These are phyloP conservation scores for Anser cygnoides DNA, from an alignment of 2,113 vertebrate genomes.

Conservation along the genomic window DNA sequence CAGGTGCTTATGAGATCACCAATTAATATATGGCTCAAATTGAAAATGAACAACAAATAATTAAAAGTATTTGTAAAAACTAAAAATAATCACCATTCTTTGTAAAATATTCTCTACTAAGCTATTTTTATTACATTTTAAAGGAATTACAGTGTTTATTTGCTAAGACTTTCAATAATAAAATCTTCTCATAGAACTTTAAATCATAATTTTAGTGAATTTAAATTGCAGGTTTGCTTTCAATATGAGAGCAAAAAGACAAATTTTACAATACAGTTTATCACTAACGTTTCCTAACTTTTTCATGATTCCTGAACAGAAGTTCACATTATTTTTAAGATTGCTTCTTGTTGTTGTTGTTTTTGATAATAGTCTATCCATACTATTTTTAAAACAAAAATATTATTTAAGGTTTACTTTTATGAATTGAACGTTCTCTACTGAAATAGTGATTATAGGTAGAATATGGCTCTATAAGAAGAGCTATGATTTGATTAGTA, in stretches of 20 bases:
- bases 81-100: not conserved
- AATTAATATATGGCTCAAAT: not conserved
- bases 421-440: not conserved
- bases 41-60: not conserved
- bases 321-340: not conserved
- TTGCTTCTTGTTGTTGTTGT: not conserved
- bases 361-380: not conserved
- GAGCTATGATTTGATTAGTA: not conserved
- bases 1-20: not conserved
- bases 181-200: not conserved
- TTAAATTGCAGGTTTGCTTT: not conserved
- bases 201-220: not conserved
- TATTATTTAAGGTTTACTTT: not conserved
- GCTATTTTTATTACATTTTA: not conserved
- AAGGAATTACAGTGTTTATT: not conserved
- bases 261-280: not conserved
- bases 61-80: not conserved
- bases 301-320: not conserved
- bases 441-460: not conserved
- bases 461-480: not conserved
- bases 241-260: not conserved
- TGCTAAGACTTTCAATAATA: not conserved
- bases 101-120: not conserved
- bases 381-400: not conserved
- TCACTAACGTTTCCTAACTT: not conserved